A percentile compares a stretch with the other conserved stretches of the same genome.
These are phyloP conservation scores for Imbricaverruca yamaguchii DNA, from an alignment of 2,888 invertebrate species.

Conservation along the genomic window DNA sequence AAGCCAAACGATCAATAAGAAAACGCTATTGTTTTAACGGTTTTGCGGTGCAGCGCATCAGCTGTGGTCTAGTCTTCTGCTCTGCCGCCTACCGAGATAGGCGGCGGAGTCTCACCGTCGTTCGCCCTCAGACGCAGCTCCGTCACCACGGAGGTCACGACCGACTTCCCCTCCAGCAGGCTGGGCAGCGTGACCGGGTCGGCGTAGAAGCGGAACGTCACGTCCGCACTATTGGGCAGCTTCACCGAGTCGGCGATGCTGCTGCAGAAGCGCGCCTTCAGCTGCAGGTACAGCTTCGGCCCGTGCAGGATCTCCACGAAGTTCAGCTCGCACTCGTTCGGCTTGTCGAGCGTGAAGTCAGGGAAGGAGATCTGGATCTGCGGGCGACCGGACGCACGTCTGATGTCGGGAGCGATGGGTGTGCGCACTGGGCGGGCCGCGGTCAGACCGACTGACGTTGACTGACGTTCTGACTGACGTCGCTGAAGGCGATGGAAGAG, in stretches of 20 bases:
- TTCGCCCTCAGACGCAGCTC: background rate
- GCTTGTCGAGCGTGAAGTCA: conserved; percentile 56
- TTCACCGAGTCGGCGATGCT: conserved; percentile 73
- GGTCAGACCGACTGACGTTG: no score
- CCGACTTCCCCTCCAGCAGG: background rate
- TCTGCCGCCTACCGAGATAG: no score
- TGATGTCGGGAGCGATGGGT: no score
- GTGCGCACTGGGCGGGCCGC: no score
- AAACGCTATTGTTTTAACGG: no score
- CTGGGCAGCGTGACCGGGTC: conserved; percentile 39
- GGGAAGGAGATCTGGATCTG: conserved; percentile 63
- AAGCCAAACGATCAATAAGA: no score
- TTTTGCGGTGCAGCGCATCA: no score
- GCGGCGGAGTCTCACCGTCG: background rate
- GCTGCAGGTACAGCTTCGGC: conserved; percentile 53
- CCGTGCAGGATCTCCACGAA: conserved; percentile 64
- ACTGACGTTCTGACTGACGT: no score
- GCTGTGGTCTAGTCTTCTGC: no score
- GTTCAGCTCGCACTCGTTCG: conserved; percentile 69
- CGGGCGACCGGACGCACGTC: conserved; percentile 25
- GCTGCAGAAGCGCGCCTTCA: conserved; percentile 69
- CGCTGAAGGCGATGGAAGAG: no score
- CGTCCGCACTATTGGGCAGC: conserved; percentile 54
- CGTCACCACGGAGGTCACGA: background rate
- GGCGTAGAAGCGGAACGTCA: conserved; percentile 67